Conservation (phyloP, 2,797 vertebrate genomes). For the Trichosurus vulpecula region DNA sequence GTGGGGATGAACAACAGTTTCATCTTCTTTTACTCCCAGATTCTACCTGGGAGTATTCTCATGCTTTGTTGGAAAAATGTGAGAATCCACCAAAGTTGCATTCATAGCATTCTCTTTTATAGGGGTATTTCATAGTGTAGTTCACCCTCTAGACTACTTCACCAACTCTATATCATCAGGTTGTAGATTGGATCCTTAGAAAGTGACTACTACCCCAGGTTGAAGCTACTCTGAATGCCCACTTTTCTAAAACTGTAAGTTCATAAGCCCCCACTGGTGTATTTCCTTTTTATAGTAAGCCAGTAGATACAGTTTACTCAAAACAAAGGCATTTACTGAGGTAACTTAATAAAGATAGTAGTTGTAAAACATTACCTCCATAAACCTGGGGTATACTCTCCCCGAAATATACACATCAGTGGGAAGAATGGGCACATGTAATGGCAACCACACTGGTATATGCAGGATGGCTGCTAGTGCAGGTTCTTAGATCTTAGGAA, state of each 20-base stretch:
- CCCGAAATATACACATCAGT: not conserved
- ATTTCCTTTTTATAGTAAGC: not conserved
- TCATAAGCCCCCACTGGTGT: not conserved
- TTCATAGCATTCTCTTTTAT: not conserved
- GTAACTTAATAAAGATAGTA: not conserved
- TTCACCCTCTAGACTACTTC: not conserved
- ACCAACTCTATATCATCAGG: not conserved
- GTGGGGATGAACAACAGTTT: not conserved
- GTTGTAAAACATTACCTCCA: not conserved
- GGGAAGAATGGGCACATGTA: not conserved
- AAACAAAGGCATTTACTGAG: not conserved
- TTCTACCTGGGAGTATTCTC: not conserved
- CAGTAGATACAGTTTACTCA: not conserved
- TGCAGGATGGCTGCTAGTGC: too few relatives aligned
- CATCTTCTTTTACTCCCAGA: not conserved
- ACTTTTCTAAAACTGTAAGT: not conserved
- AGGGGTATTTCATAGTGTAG: not conserved
- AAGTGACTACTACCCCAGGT: not conserved
- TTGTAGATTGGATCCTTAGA: not conserved
- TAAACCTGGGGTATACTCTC: not conserved
- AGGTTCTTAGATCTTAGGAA: too few relatives aligned
- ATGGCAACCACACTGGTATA: too few relatives aligned
- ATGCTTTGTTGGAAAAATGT: not conserved
- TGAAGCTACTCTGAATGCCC: not conserved
- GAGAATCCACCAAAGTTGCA: not conserved